phyloP scores from a whole-genome alignment of 1,140 invertebrate genomes.

The Oedothorax gibbosus region DNA sequence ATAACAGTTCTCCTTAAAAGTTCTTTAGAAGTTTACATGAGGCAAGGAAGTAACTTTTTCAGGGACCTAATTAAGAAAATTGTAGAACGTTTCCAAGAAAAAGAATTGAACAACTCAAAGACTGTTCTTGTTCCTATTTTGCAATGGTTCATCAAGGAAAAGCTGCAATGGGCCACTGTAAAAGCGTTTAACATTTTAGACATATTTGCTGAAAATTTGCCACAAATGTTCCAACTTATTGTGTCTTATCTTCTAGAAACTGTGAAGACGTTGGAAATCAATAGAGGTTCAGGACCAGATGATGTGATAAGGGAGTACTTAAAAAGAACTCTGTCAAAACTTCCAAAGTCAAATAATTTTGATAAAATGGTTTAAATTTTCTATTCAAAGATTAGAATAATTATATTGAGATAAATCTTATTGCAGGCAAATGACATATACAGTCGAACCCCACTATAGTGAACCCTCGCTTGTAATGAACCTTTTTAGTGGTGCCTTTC shows the following conservation, averaged over 20 bases:
- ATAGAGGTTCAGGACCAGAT: conserved; percentile 36
- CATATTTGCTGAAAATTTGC: conserved; percentile 1
- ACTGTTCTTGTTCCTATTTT: conserved; percentile 26
- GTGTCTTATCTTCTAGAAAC: conserved; percentile 22
- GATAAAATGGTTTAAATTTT: too few species aligned
- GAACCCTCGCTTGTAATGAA: too few species aligned
- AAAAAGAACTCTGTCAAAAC: too few species aligned
- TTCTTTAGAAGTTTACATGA: conserved; percentile 42
- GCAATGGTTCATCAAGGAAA: conserved; percentile 42
- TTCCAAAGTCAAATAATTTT: too few species aligned
- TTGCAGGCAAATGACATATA: too few species aligned
- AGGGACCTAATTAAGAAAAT: conserved; percentile 7
- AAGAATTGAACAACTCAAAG: not conserved
- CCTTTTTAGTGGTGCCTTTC: too few species aligned
- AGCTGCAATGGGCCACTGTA: conserved; percentile 24
- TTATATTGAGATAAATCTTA: too few species aligned
- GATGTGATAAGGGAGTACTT: not conserved
- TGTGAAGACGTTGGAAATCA: conserved; percentile 14
- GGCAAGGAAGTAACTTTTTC: not conserved
- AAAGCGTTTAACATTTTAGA: conserved; percentile 28
- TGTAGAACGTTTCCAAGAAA: conserved; percentile 17
- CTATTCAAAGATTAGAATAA: too few species aligned
- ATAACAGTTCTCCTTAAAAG: conserved; percentile 15
- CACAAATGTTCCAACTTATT: conserved; percentile 8
- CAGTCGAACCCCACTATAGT: too few species aligned